Evolutionary conservation across 2,113 vertebrate species (phyloP).

Genomic region (Chaenocephalus aceratus): DNA sequence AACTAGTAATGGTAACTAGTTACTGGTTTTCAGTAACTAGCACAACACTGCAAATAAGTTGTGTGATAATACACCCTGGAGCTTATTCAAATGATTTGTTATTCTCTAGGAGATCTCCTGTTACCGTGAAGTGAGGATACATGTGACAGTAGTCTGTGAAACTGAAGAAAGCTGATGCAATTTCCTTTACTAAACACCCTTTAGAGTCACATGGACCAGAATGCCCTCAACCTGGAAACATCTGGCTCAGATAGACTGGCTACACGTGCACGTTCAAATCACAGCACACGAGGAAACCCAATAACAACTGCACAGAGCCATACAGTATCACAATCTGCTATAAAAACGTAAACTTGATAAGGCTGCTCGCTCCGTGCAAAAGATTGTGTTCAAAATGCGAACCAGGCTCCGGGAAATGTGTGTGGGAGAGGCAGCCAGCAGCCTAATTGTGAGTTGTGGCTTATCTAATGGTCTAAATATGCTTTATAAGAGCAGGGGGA

Average conservation of each 20-base stretch:
- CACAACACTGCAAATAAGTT: no score
- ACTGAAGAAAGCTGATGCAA: conserved; percentile 56
- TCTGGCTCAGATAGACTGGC: conserved; percentile 49
- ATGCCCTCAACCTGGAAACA: conserved; percentile 50
- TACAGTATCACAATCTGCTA: background rate
- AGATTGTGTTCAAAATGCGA: conserved; percentile 36
- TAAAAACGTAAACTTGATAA: conserved; percentile 25
- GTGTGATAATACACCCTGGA: conserved; percentile 4
- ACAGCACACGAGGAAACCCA: conserved; percentile 3
- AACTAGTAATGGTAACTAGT: no score
- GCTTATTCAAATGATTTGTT: conserved; percentile 53
- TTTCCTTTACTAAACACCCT: conserved; percentile 63
- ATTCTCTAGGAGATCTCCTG: conserved; percentile 59
- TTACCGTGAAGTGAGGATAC: conserved; percentile 54
- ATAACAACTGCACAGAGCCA: background rate
- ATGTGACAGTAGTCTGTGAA: conserved; percentile 58
- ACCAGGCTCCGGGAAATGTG: conserved; percentile 37
- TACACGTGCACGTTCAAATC: conserved; percentile 9
- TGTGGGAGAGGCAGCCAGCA: conserved; percentile 37
- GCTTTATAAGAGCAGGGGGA: conserved; percentile 55
- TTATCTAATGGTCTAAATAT: conserved; percentile 66
- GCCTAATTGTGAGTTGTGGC: conserved; percentile 68
- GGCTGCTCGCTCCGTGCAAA: conserved; percentile 30
- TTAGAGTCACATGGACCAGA: conserved; percentile 16
- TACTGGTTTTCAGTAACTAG: no score